These are phyloP conservation scores for Cosmia trapezina DNA, from an alignment of 2,888 invertebrate genomes.

Conservation along the genomic window DNA sequence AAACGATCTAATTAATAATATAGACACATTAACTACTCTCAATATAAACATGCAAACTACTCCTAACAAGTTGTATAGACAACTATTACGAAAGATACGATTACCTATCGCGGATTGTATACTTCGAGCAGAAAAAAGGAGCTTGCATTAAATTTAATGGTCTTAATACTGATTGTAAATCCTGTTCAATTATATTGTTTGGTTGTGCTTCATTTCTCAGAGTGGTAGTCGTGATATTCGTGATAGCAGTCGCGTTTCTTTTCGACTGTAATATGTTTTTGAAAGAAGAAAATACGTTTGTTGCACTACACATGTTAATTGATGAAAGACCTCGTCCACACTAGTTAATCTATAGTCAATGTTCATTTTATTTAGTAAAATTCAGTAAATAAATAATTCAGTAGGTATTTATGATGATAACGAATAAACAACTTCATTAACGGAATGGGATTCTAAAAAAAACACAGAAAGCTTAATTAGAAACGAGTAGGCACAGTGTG, in stretches of 20 bases:
- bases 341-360: background rate
- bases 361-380: background rate
- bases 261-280: background rate
- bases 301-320: background rate
- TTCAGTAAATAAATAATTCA: background rate
- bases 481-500: background rate
- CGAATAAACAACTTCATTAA: background rate
- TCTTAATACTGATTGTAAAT: constrained; percentile 37
- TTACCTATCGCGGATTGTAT: constrained; percentile 11
- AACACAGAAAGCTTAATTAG: background rate
- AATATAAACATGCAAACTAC: constrained; percentile 1
- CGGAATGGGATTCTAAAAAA: background rate
- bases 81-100: constrained; percentile 20
- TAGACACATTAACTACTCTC: background rate
- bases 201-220: background rate
- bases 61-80: constrained; percentile 17
- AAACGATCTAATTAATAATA: background rate
- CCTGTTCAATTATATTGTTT: constrained; percentile 5
- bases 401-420: background rate
- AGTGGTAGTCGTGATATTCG: background rate
- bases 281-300: background rate
- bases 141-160: constrained; percentile 40
- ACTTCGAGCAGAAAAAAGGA: constrained; percentile 18
- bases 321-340: background rate
- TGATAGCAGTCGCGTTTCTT: background rate